phyloP scores from a whole-genome alignment of 2,888 invertebrate genomes.

The Epinotia demarniana region DNA sequence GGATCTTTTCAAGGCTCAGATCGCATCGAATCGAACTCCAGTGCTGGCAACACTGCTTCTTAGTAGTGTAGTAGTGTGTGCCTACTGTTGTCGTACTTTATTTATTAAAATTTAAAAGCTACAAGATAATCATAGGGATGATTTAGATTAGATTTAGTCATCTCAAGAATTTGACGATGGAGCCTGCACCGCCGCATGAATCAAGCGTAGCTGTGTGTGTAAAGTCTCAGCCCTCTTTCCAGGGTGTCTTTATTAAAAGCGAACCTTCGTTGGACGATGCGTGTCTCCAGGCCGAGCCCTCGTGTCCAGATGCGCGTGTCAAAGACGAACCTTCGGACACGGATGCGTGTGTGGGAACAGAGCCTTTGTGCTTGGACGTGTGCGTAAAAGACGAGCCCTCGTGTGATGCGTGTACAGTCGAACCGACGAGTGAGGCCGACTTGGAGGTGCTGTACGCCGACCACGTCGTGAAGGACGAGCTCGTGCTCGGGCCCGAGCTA shows the following conservation, averaged over 20 bases:
- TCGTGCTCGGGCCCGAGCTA: not conserved
- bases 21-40: too few species aligned
- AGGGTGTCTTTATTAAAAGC: not conserved
- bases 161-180: not conserved
- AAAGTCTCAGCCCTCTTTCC: not conserved
- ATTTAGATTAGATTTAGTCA: too few species aligned
- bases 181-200: not conserved
- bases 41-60: too few species aligned
- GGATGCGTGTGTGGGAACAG: not conserved
- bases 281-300: not conserved
- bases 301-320: not conserved
- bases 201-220: not conserved
- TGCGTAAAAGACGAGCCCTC: not conserved
- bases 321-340: not conserved
- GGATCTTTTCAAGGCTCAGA: too few species aligned
- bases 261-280: not conserved
- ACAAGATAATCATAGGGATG: not conserved
- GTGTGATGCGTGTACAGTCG: too few species aligned
- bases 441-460: not conserved
- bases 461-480: not conserved
- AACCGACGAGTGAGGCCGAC: not conserved
- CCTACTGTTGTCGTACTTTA: too few species aligned
- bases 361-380: not conserved
- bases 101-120: too few species aligned
- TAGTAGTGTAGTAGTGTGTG: too few species aligned